phyloP scores from a whole-genome alignment of 2,888 invertebrate species.

The Chouioia cunea region DNA sequence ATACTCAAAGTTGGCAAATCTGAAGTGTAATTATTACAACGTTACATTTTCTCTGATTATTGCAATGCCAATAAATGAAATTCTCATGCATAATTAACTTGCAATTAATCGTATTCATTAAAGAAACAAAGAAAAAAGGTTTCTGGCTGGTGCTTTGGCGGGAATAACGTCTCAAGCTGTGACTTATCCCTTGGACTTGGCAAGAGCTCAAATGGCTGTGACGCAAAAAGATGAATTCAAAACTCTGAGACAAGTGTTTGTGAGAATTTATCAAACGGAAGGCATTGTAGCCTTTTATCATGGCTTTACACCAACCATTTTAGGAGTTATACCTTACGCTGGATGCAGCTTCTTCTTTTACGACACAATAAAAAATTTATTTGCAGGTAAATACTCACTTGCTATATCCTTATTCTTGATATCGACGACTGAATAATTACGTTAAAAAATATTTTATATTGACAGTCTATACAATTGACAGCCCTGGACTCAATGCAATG shows the following conservation, averaged over 20 bases:
- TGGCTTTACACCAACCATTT: conserved; percentile 90
- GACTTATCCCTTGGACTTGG: conserved; percentile 97
- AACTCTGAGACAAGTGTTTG: conserved; percentile 75
- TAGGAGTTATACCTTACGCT: conserved; percentile 96
- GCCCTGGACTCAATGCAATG: conserved; percentile 69
- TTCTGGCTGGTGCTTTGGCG: conserved; percentile 93
- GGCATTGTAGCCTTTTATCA: conserved; percentile 84
- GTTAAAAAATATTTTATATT: conserved; percentile 16
- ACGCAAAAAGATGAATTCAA: conserved; percentile 83
- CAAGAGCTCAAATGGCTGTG: conserved; percentile 97
- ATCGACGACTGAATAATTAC: too few species aligned
- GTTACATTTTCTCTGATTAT: too few species aligned
- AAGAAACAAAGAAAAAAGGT: conserved; percentile 69
- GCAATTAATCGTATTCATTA: conserved; percentile 6
- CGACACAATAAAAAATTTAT: conserved; percentile 88
- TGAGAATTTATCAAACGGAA: conserved; percentile 81
- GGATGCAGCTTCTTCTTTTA: conserved; percentile 98
- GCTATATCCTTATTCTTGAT: neutral
- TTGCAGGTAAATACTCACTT: conserved; percentile 73
- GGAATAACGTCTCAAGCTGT: conserved; percentile 94
- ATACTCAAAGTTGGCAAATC: conserved; percentile 79
- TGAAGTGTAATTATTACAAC: conserved; percentile 67
- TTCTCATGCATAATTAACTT: too few species aligned
- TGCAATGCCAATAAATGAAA: too few species aligned
- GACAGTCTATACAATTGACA: conserved; percentile 61